Conservation (phyloP, 2,888 invertebrate species). For the Tipula lateralis region DNA sequence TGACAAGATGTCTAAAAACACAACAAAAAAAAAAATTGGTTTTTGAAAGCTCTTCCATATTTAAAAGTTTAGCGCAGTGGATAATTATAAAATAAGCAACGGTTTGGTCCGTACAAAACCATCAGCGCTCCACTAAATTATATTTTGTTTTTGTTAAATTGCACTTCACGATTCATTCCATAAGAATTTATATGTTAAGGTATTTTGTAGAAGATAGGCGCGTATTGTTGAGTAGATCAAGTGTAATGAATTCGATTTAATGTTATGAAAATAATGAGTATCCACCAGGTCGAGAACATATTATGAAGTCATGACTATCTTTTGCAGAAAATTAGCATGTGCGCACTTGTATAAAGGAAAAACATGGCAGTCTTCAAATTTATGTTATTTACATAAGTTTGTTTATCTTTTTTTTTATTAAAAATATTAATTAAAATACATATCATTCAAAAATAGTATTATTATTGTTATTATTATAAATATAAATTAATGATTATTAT, state of each 20-base stretch:
- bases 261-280: too few relatives aligned
- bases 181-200: not conserved
- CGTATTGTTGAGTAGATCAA: too few relatives aligned
- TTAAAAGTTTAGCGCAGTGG: not conserved
- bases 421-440: not conserved
- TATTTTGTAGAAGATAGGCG: not conserved
- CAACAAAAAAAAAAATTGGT: not conserved
- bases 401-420: not conserved
- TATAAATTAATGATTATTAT: not conserved
- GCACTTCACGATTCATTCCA: not conserved
- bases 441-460: conserved; percentile 24
- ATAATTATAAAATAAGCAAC: not conserved
- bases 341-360: not conserved
- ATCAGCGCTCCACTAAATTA: not conserved
- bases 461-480: not conserved
- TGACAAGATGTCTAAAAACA: not conserved
- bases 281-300: too few relatives aligned
- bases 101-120: not conserved
- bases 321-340: not conserved
- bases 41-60: not conserved
- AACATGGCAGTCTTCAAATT: not conserved
- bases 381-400: not conserved
- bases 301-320: too few relatives aligned
- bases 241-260: too few relatives aligned
- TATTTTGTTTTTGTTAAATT: not conserved